A percentile compares a stretch with the other conserved stretches of the same genome.
phyloP scores from a whole-genome alignment of 2,113 vertebrate genomes.

The Syngnathoides biaculeatus region DNA sequence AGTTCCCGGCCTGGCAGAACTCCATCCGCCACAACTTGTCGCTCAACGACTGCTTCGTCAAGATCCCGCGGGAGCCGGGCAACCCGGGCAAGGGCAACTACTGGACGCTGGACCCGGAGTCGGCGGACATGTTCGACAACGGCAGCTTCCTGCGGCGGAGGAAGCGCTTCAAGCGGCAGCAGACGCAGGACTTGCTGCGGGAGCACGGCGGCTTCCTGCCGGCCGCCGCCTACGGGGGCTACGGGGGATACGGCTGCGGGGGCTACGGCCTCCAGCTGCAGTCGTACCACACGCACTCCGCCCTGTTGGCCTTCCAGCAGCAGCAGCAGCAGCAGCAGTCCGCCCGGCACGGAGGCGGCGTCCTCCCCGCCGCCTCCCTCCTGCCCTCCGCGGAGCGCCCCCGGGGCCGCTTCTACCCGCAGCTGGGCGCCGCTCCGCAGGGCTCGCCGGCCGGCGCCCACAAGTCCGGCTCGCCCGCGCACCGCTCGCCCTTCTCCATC shows the following conservation, averaged over 20 bases:
- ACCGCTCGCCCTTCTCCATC: constrained; percentile 87
- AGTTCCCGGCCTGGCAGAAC: constrained; percentile 87
- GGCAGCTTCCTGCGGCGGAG: constrained; percentile 85
- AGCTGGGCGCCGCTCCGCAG: constrained; percentile 67
- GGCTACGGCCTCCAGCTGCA: constrained; percentile 88
- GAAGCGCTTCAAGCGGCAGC: constrained; percentile 92
- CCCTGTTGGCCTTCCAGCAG: constrained; percentile 84
- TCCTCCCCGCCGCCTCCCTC: constrained; percentile 72
- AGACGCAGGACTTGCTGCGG: constrained; percentile 79
- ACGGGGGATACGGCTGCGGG: constrained; percentile 83
- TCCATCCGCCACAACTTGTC: constrained; percentile 84
- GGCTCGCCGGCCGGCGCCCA: constrained; percentile 51
- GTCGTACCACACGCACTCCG: constrained; percentile 83
- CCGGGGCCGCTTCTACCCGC: constrained; percentile 82
- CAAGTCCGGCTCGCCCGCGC: constrained; percentile 68
- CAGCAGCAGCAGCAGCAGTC: constrained; percentile 61
- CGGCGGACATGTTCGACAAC: constrained; percentile 91
- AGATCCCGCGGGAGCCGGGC: constrained; percentile 85
- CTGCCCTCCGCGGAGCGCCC: constrained; percentile 75
- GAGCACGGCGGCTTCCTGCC: constrained; percentile 74
- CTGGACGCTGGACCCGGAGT: constrained; percentile 89
- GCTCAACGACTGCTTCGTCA: constrained; percentile 83
- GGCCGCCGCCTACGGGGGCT: constrained; percentile 73
- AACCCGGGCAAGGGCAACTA: constrained; percentile 90
- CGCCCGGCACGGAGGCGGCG: constrained; percentile 69